Percentiles rank a stretch among this genome's conserved stretches.
phyloP scores from a whole-genome alignment of 1,140 invertebrate species.

The Rhysida immarginata region DNA sequence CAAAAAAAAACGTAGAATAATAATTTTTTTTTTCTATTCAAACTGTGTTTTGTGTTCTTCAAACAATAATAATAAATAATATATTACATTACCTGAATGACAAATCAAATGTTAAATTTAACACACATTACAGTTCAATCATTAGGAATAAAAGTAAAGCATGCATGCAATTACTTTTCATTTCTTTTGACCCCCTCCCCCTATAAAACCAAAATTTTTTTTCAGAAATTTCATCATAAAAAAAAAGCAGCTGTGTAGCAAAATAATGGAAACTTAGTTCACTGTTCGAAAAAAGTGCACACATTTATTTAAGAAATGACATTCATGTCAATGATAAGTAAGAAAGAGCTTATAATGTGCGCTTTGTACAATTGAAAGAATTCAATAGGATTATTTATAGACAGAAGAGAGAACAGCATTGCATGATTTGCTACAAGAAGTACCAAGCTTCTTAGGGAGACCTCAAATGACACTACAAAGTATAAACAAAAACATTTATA shows the following conservation, averaged over 20 bases:
- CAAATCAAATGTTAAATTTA: too few relatives aligned
- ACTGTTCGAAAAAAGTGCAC: slow-evolving; percentile 3
- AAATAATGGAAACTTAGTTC: background rate
- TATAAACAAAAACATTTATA: background rate
- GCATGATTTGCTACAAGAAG: slow-evolving; percentile 2
- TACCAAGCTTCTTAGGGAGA: background rate
- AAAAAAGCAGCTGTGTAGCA: background rate
- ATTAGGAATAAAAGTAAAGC: too few relatives aligned
- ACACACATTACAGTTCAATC: too few relatives aligned
- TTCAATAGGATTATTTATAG: slow-evolving; percentile 4
- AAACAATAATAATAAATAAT: too few relatives aligned
- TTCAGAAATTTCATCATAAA: too few relatives aligned
- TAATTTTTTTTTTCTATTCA: too few relatives aligned
- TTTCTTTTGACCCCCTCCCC: too few relatives aligned
- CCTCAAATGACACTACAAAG: background rate
- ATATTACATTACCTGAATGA: too few relatives aligned
- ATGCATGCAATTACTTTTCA: too few relatives aligned
- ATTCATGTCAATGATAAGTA: slow-evolving; percentile 1
- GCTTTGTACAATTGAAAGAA: slow-evolving; percentile 4
- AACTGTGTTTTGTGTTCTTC: too few relatives aligned
- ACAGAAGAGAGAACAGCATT: slow-evolving; percentile 1
- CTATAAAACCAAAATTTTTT: too few relatives aligned
- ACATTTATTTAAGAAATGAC: background rate
- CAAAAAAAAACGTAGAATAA: too few relatives aligned
- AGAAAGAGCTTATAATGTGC: slow-evolving; percentile 2